Percentiles rank a stretch among this genome's conserved stretches.
phyloP scores from a whole-genome alignment of 2,113 vertebrate species.

The Nicator chloris region DNA sequence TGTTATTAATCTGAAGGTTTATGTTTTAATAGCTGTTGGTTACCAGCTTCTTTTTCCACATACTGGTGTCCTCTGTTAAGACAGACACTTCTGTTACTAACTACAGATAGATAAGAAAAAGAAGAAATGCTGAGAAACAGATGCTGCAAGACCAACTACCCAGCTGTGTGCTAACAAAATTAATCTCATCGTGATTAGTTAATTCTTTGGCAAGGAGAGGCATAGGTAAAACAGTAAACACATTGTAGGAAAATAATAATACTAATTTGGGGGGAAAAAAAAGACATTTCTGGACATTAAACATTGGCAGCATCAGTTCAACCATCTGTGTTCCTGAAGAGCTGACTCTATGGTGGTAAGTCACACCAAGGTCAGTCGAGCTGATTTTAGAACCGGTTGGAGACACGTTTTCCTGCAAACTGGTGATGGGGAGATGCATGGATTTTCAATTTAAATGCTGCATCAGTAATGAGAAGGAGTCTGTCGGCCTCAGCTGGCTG shows the following conservation, averaged over 20 bases:
- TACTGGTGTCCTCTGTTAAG: neutral
- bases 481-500: neutral
- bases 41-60: neutral
- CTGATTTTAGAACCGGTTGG: neutral
- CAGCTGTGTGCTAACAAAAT: conserved; percentile 80
- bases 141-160: conserved; percentile 73
- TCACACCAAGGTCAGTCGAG: conserved; percentile 54
- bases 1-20: neutral
- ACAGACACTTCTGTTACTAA: neutral
- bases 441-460: neutral
- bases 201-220: conserved; percentile 75
- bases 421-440: neutral
- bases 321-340: conserved; percentile 64
- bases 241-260: conserved; percentile 57
- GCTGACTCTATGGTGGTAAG: conserved; percentile 58
- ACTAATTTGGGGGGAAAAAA: neutral
- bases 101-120: conserved; percentile 45
- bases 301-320: conserved; percentile 55
- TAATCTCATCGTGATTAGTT: conserved; percentile 74
- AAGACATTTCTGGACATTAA: conserved; percentile 50
- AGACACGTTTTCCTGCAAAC: neutral
- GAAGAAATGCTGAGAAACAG: conserved; percentile 74
- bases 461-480: neutral
- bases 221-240: conserved; percentile 63
- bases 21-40: neutral